phyloP scores from a whole-genome alignment of 1,140 invertebrate species.

The Goniozus legneri region DNA sequence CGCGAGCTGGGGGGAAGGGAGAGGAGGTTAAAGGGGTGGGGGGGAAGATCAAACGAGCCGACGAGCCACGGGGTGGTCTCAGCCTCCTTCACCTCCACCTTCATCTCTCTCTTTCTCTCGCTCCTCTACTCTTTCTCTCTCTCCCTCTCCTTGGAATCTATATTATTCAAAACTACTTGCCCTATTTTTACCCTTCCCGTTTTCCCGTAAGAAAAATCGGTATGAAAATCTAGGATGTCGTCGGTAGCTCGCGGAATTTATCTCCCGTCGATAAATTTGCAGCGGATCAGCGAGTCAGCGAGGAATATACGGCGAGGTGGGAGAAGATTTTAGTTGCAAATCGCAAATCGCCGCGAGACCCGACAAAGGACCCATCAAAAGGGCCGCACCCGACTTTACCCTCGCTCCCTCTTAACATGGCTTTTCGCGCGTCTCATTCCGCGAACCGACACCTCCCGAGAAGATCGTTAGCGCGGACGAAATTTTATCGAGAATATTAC shows the following conservation, averaged over 20 bases:
- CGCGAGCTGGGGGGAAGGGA: conserved; percentile 10
- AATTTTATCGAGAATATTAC: too few relatives aligned
- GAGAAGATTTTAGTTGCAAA: conserved; percentile 55
- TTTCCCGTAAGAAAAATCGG: background rate
- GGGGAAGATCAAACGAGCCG: conserved; percentile 56
- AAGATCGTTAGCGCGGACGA: conserved; percentile 48
- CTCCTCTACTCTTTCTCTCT: conserved; percentile 7
- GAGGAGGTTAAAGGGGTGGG: conserved; percentile 9
- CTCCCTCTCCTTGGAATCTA: conserved; percentile 20
- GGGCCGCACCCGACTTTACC: conserved; percentile 35
- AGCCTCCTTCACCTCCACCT: conserved; percentile 24
- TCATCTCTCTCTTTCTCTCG: background rate
- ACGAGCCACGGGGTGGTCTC: conserved; percentile 55
- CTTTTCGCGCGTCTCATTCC: conserved; percentile 2
- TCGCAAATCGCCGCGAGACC: conserved; percentile 53
- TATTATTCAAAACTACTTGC: conserved; percentile 53
- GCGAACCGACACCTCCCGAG: conserved; percentile 15
- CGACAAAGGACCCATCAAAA: conserved; percentile 53
- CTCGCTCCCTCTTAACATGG: conserved; percentile 8
- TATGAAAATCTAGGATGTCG: too few relatives aligned
- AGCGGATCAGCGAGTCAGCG: conserved; percentile 42
- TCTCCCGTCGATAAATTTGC: conserved; percentile 46
- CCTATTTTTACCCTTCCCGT: conserved; percentile 3
- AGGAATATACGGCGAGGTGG: conserved; percentile 26
- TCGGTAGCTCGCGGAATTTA: background rate